Evolutionary conservation across 2,888 invertebrate species (phyloP).

Genomic region (Gibbula magus): DNA sequence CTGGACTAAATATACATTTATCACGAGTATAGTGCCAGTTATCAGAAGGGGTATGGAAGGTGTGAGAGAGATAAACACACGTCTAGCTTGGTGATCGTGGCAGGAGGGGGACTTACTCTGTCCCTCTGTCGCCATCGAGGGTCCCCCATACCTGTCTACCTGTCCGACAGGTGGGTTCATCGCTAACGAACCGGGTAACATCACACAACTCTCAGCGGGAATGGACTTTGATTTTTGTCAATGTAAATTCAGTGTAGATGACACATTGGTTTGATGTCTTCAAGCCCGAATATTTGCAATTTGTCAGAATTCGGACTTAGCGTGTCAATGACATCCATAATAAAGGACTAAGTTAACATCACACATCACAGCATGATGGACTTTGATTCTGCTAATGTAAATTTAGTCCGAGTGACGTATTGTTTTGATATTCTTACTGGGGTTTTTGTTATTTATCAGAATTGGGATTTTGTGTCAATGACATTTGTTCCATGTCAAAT

Average conservation of each 20-base stretch:
- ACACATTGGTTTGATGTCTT: background rate
- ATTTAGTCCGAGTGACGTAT: too few species aligned
- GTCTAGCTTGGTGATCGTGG: background rate
- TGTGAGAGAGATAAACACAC: background rate
- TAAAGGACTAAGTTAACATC: too few species aligned
- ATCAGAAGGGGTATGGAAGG: background rate
- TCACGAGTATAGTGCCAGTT: background rate
- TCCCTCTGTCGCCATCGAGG: background rate
- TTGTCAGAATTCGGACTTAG: background rate
- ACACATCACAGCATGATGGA: background rate
- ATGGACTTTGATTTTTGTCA: background rate
- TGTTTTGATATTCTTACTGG: too few species aligned
- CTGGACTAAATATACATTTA: background rate
- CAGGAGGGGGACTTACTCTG: background rate
- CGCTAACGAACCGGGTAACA: slow-evolving; percentile 1
- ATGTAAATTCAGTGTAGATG: background rate
- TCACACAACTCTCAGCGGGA: background rate
- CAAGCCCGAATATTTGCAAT: background rate
- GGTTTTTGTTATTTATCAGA: too few species aligned
- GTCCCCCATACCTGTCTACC: slow-evolving; percentile 6
- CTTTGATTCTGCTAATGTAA: too few species aligned
- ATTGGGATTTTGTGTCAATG: too few species aligned
- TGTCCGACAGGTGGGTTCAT: background rate
- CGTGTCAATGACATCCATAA: too few species aligned
- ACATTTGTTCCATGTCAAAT: too few species aligned